Conservation (phyloP, 2,888 invertebrate species). For the Hydriomena furcata region DNA sequence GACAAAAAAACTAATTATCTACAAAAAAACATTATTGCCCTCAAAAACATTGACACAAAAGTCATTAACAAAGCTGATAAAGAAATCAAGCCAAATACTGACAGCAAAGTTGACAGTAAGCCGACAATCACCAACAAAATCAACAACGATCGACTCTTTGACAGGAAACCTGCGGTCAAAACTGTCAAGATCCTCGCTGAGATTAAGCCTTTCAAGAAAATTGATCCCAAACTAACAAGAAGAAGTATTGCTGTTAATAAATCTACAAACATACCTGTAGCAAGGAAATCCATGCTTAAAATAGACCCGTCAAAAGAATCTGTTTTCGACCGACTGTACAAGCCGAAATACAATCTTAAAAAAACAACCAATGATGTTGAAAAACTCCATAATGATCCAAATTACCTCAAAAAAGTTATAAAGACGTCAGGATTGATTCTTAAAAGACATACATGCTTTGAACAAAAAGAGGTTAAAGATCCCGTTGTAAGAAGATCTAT, state of each 20-base stretch:
- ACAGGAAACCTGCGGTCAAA: constrained; percentile 8
- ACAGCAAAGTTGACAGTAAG: constrained; percentile 7
- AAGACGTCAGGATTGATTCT: constrained; percentile 49
- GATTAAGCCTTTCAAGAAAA: constrained; percentile 15
- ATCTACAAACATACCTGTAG: constrained; percentile 7
- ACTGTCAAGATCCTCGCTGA: constrained; percentile 21
- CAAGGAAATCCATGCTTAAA: constrained; percentile 46
- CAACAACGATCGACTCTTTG: constrained; percentile 18
- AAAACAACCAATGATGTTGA: constrained; percentile 41
- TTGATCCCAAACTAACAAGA: constrained; percentile 21
- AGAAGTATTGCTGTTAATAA: constrained; percentile 43
- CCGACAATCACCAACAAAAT: constrained; percentile 7
- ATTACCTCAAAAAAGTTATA: constrained; percentile 57
- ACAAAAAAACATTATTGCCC: constrained; percentile 13
- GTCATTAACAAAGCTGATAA: not conserved
- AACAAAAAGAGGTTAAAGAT: constrained; percentile 40
- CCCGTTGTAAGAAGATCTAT: constrained; percentile 60
- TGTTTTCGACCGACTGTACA: constrained; percentile 70
- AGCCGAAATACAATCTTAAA: constrained; percentile 54
- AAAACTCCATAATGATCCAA: constrained; percentile 55
- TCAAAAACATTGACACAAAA: constrained; percentile 1
- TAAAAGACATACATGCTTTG: constrained; percentile 56
- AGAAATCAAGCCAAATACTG: not conserved
- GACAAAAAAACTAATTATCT: constrained; percentile 10
- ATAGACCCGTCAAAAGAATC: constrained; percentile 47